Base-by-base conservation (phyloP, 2,888 invertebrate genomes). In the Nudaria mundana region DNA sequence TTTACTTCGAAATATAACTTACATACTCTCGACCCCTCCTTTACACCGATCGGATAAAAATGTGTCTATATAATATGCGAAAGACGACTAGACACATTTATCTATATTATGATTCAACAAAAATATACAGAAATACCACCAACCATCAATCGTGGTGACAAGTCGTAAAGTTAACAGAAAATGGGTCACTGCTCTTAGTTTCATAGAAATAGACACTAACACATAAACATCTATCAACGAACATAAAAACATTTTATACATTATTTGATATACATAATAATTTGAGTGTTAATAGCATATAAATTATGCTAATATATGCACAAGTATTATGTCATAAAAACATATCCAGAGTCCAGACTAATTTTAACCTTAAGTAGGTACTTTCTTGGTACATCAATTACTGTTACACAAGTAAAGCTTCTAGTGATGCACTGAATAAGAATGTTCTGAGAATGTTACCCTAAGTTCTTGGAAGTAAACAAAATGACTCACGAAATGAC, bases 181-280 rank as follows among this genome's bases (percentile, higher is more conserved):
- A 49, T 52, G 10, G 51, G 55, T 57, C 55, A 44, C 34, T 43
- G 46, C 48, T 54, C 48, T 51, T 37, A 48, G 53, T 31, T 40
- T 47, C 40, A 40, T 53, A 47, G 31, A 32, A 47, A 44, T 47
- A 46, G 37, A 37, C 11, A 32, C 39, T 20, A 42, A 42, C 24
- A 33, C 12, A n/a, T n/a, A n/a, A 40, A 36, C 35, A 28, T 53
- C 44, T 32, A 53, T 53, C 46, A 59, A 42, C 56, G 38, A 32
- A 35, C 48, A 53, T 56, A 53, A 56, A 59, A 44, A 54, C 44
- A 20, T 54, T 53, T 59, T 59, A 53, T 55, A 49, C 46, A 44
- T 44, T 52, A 59, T 59, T 58, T 63, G 44, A 53, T 56, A 56
- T 63, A 55, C 53, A 52, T 52, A 56, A 59, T 59, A 61, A 63